These are phyloP conservation scores for Sebastolobus alascanus DNA, from an alignment of 2,797 vertebrate species.

Conservation along the genomic window DNA sequence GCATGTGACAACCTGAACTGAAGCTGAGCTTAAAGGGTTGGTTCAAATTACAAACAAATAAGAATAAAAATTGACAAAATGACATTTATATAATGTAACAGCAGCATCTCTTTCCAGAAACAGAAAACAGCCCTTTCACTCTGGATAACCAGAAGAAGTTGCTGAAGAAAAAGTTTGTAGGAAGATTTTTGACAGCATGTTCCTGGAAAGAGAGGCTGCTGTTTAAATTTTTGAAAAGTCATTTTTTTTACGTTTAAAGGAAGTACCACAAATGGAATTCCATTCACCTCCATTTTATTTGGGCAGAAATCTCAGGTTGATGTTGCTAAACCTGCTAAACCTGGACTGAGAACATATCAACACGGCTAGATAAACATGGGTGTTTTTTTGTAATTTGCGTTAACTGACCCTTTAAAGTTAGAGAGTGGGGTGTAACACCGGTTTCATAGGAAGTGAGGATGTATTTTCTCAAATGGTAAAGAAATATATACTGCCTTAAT, in stretches of 20 bases:
- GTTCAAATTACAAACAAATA: neutral
- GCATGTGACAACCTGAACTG: slow-evolving; percentile 48
- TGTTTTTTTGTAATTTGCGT: neutral
- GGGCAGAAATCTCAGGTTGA: neutral
- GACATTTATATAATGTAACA: neutral
- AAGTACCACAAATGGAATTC: neutral
- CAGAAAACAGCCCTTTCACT: neutral
- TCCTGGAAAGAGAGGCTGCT: neutral
- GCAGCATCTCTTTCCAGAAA: neutral
- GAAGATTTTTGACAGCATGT: neutral
- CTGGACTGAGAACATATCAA: neutral
- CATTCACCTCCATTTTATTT: neutral
- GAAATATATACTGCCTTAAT: neutral
- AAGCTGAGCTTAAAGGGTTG: neutral
- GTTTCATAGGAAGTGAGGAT: neutral
- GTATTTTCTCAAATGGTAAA: neutral
- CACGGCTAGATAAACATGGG: neutral
- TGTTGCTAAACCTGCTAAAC: neutral
- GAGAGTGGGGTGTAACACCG: neutral
- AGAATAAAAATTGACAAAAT: neutral
- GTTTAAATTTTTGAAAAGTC: neutral
- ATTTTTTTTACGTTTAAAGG: neutral
- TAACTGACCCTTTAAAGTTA: neutral
- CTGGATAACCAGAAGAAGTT: too few species aligned
- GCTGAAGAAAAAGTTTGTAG: neutral